Percentiles rank a stretch among this genome's conserved stretches.
phyloP scores from a whole-genome alignment of 2,888 invertebrate species.

The Tenthredo notha region DNA sequence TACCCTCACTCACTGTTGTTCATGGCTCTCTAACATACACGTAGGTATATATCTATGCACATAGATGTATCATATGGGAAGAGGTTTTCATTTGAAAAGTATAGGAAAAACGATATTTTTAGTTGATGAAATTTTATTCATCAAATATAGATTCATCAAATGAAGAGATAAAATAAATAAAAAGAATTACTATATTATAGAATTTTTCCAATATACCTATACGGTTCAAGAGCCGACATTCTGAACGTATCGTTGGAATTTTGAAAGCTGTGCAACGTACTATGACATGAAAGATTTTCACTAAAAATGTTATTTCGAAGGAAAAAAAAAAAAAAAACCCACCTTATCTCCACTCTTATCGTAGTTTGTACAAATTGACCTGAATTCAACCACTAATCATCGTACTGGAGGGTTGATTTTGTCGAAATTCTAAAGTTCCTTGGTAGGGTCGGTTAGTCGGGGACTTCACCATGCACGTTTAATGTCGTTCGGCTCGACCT shows the following conservation, averaged over 20 bases:
- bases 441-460: not conserved
- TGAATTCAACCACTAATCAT: not conserved
- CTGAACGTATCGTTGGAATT: not conserved
- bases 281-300: not conserved
- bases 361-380: not conserved
- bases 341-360: not conserved
- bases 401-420: not conserved
- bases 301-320: not conserved
- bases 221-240: not conserved
- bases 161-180: not conserved
- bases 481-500: slow-evolving; percentile 25
- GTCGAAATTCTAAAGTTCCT: not conserved
- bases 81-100: not conserved
- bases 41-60: too few relatives aligned
- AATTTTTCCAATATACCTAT: not conserved
- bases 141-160: not conserved
- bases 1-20: not conserved
- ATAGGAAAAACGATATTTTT: not conserved
- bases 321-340: not conserved
- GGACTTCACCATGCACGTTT: slow-evolving; percentile 22
- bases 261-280: not conserved
- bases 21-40: too few relatives aligned
- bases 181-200: not conserved
- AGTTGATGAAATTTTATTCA: slow-evolving; percentile 3
- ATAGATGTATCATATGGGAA: too few relatives aligned